Conservation (phyloP, 2,113 vertebrate species). For the Gymnobelideus leadbeateri region DNA sequence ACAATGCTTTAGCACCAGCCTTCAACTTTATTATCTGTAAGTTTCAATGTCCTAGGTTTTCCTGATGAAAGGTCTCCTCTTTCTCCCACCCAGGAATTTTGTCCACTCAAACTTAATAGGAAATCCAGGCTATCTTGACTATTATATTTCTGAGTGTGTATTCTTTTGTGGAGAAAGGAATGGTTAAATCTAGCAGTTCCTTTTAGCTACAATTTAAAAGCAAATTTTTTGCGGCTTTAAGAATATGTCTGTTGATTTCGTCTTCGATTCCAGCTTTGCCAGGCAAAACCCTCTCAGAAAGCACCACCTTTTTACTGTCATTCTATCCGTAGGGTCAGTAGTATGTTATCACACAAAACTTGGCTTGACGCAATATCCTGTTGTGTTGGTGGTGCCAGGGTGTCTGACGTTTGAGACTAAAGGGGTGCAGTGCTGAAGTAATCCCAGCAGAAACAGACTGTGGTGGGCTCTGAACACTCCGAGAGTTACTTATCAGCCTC, state of each 20-base stretch:
- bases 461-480: background rate
- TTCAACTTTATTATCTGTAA: background rate
- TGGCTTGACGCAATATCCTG: background rate
- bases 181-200: background rate
- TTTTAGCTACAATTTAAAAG: background rate
- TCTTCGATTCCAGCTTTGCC: background rate
- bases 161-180: background rate
- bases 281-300: background rate
- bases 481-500: background rate
- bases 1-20: background rate
- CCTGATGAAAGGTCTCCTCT: background rate
- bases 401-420: background rate
- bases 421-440: background rate
- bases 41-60: background rate
- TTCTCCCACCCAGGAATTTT: background rate
- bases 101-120: background rate
- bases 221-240: background rate
- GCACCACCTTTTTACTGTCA: background rate
- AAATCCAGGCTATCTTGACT: background rate
- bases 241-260: background rate
- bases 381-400: background rate
- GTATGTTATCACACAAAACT: background rate
- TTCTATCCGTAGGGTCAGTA: background rate
- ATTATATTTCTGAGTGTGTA: background rate
- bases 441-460: background rate